Percentiles rank a stretch among this genome's conserved stretches.
These are phyloP conservation scores for Dynastes grantii DNA, from an alignment of 2,888 invertebrate genomes.

Conservation along the genomic window DNA sequence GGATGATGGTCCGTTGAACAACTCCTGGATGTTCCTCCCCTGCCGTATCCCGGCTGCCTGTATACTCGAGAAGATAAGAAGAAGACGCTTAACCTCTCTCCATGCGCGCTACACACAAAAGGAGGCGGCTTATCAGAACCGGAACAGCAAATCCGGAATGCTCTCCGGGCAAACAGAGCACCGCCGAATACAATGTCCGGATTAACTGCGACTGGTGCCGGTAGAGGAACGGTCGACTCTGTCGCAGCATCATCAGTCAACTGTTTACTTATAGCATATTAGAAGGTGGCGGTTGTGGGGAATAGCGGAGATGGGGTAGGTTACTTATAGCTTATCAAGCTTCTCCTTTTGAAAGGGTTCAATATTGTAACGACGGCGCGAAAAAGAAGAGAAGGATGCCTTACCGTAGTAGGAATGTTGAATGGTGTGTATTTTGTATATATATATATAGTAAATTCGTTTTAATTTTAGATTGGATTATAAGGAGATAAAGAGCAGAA, in stretches of 20 bases:
- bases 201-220: conserved; percentile 16
- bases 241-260: not conserved
- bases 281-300: not conserved
- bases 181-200: conserved; percentile 22
- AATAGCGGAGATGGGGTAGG: not conserved
- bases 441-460: too few species aligned
- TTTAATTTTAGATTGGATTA: too few species aligned
- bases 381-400: too few species aligned
- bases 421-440: too few species aligned
- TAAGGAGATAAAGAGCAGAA: too few species aligned
- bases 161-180: conserved; percentile 21
- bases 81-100: conserved; percentile 23
- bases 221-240: not conserved
- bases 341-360: not conserved
- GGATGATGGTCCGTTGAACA: too few species aligned
- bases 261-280: conserved; percentile 6
- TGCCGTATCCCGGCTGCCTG: not conserved
- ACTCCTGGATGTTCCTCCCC: not conserved
- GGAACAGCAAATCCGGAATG: conserved; percentile 27
- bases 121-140: conserved; percentile 14
- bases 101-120: not conserved
- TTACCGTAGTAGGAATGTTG: too few species aligned
- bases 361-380: not conserved
- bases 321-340: not conserved
- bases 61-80: conserved; percentile 14